A percentile compares a stretch with the other conserved stretches of the same genome.
phyloP scores from a whole-genome alignment of 2,113 vertebrate genomes.

The Hirundichthys speculiger region DNA sequence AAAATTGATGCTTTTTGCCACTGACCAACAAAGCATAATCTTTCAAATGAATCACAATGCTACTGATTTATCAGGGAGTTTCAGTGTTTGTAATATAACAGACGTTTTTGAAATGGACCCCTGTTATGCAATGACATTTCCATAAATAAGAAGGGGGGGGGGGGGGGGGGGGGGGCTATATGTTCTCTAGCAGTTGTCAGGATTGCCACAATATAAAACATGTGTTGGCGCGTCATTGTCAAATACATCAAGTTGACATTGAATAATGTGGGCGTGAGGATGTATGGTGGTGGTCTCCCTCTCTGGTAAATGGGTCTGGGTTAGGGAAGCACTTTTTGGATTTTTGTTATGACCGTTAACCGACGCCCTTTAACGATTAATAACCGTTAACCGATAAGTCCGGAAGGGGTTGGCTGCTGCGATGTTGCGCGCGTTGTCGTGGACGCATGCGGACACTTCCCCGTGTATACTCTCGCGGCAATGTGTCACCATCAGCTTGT shows the following conservation, averaged over 20 bases:
- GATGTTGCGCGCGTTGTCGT: too few relatives aligned
- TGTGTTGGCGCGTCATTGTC: conserved; percentile 11
- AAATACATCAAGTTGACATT: conserved; percentile 9
- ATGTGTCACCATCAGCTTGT: too few relatives aligned
- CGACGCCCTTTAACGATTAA: too few relatives aligned
- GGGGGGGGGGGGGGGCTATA: too few relatives aligned
- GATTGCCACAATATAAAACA: conserved; percentile 27
- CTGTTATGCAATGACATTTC: conserved; percentile 41
- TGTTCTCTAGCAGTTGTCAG: conserved; percentile 53
- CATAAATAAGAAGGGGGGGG: conserved; percentile 16
- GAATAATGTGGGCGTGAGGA: conserved; percentile 22
- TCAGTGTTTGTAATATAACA: conserved; percentile 28
- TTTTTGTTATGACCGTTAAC: too few relatives aligned
- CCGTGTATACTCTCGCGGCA: too few relatives aligned
- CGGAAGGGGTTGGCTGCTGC: too few relatives aligned
- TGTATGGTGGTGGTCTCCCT: conserved; percentile 15
- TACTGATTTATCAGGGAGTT: conserved; percentile 20
- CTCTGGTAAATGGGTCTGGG: not conserved
- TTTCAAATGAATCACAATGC: conserved; percentile 3
- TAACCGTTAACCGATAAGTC: too few relatives aligned
- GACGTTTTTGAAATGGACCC: conserved; percentile 38
- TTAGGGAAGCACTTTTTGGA: too few relatives aligned
- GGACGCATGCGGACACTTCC: too few relatives aligned
- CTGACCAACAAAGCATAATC: not conserved
- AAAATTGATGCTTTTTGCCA: too few relatives aligned